phyloP scores from a whole-genome alignment of 2,113 vertebrate genomes.

The Chloebia gouldiae region DNA sequence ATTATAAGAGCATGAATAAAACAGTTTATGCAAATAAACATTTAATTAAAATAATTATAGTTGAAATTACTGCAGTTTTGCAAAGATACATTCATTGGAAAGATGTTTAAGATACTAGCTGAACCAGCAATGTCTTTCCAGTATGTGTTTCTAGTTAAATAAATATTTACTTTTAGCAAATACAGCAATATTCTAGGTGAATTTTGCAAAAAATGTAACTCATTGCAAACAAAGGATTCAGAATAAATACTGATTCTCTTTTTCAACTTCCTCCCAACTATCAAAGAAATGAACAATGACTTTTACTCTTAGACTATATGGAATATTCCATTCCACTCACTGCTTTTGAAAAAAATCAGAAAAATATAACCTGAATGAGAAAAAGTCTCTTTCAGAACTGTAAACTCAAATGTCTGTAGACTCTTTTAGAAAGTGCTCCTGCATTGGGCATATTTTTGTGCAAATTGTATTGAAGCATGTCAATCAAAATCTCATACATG shows the following conservation, averaged over 20 bases:
- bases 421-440: background rate
- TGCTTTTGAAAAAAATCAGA: background rate
- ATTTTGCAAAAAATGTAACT: background rate
- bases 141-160: background rate
- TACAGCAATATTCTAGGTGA: background rate
- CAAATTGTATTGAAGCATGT: background rate
- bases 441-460: background rate
- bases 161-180: background rate
- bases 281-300: background rate
- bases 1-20: constrained; percentile 43
- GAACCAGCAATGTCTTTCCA: background rate
- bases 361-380: background rate
- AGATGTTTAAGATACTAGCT: background rate
- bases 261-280: fast-evolving
- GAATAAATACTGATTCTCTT: background rate
- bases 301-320: background rate
- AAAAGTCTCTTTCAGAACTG: background rate
- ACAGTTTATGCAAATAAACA: background rate
- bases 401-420: background rate
- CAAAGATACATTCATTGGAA: background rate
- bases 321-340: background rate
- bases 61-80: background rate
- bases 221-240: background rate
- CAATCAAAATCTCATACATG: background rate
- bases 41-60: constrained; percentile 49